Base-by-base conservation (phyloP, 2,113 vertebrate genomes). In the Corythaixoides concolor region DNA sequence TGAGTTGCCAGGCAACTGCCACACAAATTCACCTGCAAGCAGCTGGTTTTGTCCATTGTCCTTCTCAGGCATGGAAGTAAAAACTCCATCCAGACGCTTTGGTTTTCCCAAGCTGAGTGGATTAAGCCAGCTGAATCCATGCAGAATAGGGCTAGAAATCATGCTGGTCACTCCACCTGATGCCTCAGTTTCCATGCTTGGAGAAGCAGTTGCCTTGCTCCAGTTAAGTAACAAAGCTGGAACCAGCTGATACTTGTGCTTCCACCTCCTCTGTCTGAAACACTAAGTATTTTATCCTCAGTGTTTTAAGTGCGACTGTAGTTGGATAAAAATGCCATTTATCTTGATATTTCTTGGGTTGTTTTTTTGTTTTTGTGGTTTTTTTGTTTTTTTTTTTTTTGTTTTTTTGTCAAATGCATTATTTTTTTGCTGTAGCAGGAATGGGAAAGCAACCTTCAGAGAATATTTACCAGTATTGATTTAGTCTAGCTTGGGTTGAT, bases 1-100 rank as follows among this genome's bases (percentile, higher is more conserved):
- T 4, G 89, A 85, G 94, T 88, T 97, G 94, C 96, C 70, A 95
- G 91, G 97, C 91, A 96, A 95, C 97, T 83, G 74, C 85, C 94
- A 91, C 82, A 94, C 79, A 85, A 68, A 64, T 53, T 83, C 95
- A 95, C 83, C 96, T 97, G 94, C 74, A 15, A 92, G 95, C 88
- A 84, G 78, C 96, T 90, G 96, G 27, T 32, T 72, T 75, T 85
- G 82, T 6, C 64, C 91, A 11, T 33, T 6, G 85, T 50, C 47
- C 70, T 88, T 63, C 62, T 19, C 11, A 15, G 19, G 37, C 58
- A 27, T 8, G 69, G 85, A 23, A 50, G 60, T 27, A 72, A 81
- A 89, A 84, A 49, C 41, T n/a, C 90, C 94, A 84, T 14, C 72
- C 95, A 64, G 75, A 15, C 58, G 33, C 56, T 15, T 88, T 47